Evolutionary conservation across 2,797 vertebrate species (phyloP).

Genomic region (Aselliscus stoliczkanus): DNA sequence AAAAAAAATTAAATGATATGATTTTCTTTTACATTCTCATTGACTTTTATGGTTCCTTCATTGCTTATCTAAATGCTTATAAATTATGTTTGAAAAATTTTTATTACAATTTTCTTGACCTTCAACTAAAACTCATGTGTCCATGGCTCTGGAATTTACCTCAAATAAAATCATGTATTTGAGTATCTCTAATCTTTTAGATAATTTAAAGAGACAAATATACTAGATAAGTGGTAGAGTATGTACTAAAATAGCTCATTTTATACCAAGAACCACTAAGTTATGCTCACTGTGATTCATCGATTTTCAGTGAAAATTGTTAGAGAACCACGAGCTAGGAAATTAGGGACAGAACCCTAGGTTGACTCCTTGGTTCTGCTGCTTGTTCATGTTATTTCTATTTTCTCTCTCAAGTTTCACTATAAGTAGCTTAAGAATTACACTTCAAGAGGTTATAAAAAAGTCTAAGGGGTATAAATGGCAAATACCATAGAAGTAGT

Average conservation of each 20-base stretch:
- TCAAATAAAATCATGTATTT: background rate
- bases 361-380: background rate
- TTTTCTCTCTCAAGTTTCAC: background rate
- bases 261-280: background rate
- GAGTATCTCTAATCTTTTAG: background rate
- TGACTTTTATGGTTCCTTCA: background rate
- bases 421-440: background rate
- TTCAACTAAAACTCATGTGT: background rate
- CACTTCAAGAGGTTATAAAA: background rate
- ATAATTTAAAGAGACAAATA: background rate
- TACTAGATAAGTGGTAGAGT: background rate
- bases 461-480: background rate
- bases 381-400: background rate
- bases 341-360: background rate
- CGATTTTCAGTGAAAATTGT: background rate
- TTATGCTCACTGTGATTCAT: background rate
- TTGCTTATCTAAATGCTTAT: background rate
- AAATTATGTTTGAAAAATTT: background rate
- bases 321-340: background rate
- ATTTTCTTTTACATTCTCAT: background rate
- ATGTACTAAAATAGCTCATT: background rate
- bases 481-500: background rate
- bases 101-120: background rate
- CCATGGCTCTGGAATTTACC: background rate
- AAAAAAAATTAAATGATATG: background rate